These are phyloP conservation scores for Odontocerum albicorne DNA, from an alignment of 2,888 invertebrate species.

Conservation along the genomic window DNA sequence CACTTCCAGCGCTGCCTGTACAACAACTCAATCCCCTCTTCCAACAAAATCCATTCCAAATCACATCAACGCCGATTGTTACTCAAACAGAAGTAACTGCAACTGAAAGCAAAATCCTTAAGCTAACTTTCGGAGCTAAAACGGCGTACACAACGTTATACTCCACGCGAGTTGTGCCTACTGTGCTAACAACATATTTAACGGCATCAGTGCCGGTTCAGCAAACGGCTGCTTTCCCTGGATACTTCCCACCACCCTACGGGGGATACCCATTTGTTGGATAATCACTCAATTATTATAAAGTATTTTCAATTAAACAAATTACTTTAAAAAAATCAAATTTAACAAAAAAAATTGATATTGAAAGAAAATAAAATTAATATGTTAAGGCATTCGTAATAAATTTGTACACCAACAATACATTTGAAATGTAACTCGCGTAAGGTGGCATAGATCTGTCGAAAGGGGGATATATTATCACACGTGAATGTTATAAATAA, in stretches of 20 bases:
- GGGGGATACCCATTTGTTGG: constrained; percentile 80
- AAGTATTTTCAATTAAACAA: too few species aligned
- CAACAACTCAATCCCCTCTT: constrained; percentile 60
- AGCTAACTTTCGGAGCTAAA: constrained; percentile 88
- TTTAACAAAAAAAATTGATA: too few species aligned
- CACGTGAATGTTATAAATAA: constrained; percentile 36
- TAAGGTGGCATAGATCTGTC: constrained; percentile 16
- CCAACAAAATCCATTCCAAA: constrained; percentile 69
- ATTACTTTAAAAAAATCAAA: too few species aligned
- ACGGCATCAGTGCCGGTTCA: constrained; percentile 79
- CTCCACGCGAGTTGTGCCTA: constrained; percentile 81
- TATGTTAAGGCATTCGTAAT: too few species aligned
- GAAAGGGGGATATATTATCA: constrained; percentile 30
- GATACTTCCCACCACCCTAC: constrained; percentile 76
- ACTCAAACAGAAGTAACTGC: constrained; percentile 77
- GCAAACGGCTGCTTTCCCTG: constrained; percentile 70
- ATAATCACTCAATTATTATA: constrained; percentile 49
- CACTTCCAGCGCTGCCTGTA: constrained; percentile 61
- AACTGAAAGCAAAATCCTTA: constrained; percentile 79
- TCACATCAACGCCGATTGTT: constrained; percentile 80
- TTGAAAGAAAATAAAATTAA: too few species aligned
- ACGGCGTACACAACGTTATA: constrained; percentile 85
- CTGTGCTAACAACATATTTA: constrained; percentile 79
- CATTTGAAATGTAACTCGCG: too few species aligned
- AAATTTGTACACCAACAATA: too few species aligned